Evolutionary conservation across 2,113 vertebrate species (phyloP).

Genomic region (Clupea harengus): DNA sequence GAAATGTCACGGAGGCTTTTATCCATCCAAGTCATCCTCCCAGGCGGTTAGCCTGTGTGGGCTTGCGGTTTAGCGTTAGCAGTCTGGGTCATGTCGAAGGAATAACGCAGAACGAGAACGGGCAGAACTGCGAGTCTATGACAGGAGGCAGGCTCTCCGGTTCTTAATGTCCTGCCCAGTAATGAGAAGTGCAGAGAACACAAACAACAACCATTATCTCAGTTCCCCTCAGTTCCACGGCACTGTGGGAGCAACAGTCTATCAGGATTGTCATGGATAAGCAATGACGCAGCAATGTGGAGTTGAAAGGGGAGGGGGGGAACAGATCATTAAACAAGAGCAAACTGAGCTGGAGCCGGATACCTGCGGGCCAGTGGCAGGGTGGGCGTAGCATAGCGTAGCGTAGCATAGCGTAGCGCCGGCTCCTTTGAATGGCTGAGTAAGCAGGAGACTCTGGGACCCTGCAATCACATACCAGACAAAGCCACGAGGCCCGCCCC

Average conservation of each 20-base stretch:
- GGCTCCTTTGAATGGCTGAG: slow-evolving; percentile 3
- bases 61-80: background rate
- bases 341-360: background rate
- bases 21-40: background rate
- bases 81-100: background rate
- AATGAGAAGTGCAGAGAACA: slow-evolving; percentile 1
- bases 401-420: background rate
- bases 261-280: background rate
- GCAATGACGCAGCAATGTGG: background rate
- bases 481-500: background rate
- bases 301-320: background rate
- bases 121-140: background rate
- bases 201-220: background rate
- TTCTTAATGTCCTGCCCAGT: background rate
- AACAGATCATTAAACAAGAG: background rate
- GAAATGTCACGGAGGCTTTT: background rate
- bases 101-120: background rate
- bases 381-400: background rate
- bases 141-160: background rate
- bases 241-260: background rate
- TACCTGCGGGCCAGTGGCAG: background rate
- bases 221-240: background rate
- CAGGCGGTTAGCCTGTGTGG: background rate
- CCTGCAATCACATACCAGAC: slow-evolving; percentile 4
- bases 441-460: background rate